phyloP scores from a whole-genome alignment of 2,888 invertebrate genomes.

The Ctenicera cuprea region DNA sequence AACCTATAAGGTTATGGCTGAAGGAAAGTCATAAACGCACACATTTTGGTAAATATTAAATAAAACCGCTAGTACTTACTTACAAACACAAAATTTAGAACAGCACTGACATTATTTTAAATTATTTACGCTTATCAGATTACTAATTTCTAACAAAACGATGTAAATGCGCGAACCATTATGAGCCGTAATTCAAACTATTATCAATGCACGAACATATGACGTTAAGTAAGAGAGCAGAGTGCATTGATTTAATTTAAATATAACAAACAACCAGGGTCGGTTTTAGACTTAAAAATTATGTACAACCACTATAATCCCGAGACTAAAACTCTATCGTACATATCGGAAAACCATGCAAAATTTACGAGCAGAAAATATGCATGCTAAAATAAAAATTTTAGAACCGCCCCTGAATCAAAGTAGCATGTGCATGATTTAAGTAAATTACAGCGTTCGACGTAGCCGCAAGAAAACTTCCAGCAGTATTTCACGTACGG shows the following conservation, averaged over 20 bases:
- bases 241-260: not conserved
- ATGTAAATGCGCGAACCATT: constrained; percentile 29
- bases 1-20: no score
- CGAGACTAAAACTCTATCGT: no score
- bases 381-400: not conserved
- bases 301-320: not conserved
- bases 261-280: not conserved
- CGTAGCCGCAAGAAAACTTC: constrained; percentile 1
- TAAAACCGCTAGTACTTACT: no score
- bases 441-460: constrained; percentile 11
- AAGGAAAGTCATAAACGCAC: no score
- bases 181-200: constrained; percentile 13
- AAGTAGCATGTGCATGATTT: constrained; percentile 23
- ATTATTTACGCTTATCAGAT: not conserved
- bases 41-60: no score
- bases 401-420: not conserved
- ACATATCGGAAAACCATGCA: not conserved
- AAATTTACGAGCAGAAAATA: not conserved
- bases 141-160: constrained; percentile 34
- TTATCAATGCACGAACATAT: constrained; percentile 30
- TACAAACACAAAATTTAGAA: not conserved
- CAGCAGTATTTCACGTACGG: constrained; percentile 3
- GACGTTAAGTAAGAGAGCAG: constrained; percentile 3
- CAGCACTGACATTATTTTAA: no score
- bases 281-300: not conserved